phyloP scores from a whole-genome alignment of 2,888 invertebrate genomes.

The Leucoma salicis region DNA sequence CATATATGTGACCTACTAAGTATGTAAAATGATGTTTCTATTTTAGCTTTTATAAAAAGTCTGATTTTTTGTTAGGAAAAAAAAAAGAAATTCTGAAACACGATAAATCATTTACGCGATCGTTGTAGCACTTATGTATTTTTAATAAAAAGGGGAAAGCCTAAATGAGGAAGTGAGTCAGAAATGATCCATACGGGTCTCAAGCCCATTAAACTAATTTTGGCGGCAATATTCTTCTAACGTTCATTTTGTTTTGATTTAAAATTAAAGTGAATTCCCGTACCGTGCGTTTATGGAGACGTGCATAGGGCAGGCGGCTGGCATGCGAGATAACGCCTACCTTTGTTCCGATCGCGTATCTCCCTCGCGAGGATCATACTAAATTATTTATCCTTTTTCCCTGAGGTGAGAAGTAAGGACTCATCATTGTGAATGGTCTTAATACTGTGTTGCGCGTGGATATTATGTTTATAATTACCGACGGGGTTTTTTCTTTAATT shows the following conservation, averaged over 20 bases:
- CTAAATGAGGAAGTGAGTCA: too few relatives aligned
- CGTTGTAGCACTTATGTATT: too few relatives aligned
- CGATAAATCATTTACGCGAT: too few relatives aligned
- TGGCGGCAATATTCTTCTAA: neutral
- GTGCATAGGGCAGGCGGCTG: constrained; percentile 35
- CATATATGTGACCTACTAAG: too few relatives aligned
- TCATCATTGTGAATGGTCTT: constrained; percentile 11
- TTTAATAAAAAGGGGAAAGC: too few relatives aligned
- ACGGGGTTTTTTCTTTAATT: too few relatives aligned
- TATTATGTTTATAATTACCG: neutral
- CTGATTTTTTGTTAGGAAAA: too few relatives aligned
- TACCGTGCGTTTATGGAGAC: constrained; percentile 34
- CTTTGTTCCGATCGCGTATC: constrained; percentile 66
- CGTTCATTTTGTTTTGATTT: neutral
- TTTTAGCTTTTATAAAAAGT: too few relatives aligned
- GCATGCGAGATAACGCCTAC: constrained; percentile 52
- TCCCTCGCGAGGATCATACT: constrained; percentile 56
- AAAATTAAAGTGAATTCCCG: neutral
- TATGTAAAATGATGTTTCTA: too few relatives aligned
- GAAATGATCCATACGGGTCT: too few relatives aligned
- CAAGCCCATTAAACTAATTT: too few relatives aligned
- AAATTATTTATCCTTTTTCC: constrained; percentile 58
- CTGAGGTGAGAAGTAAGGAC: constrained; percentile 38
- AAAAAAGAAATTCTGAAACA: too few relatives aligned
- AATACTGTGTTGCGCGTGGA: neutral